Evolutionary conservation across 1,140 invertebrate genomes (phyloP).

Genomic region (Nasonia longicornis): DNA sequence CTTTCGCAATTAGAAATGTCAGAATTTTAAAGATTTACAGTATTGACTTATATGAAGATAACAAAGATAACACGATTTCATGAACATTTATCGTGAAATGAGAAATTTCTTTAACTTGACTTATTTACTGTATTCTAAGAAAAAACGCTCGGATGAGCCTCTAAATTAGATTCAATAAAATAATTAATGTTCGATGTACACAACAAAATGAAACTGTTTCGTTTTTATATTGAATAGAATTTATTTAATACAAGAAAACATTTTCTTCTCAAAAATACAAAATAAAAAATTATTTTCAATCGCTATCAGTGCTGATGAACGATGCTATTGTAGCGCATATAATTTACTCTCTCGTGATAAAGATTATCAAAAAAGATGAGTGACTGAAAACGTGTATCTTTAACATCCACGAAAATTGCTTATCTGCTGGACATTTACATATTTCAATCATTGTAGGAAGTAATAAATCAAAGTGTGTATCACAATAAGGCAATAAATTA

Average conservation of each 20-base stretch:
- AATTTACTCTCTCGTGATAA: background rate
- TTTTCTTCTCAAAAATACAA: background rate
- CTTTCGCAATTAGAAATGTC: too few relatives aligned
- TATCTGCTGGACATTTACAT: slow-evolving; percentile 12
- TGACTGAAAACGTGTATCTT: background rate
- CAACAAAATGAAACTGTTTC: too few relatives aligned
- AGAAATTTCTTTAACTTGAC: too few relatives aligned
- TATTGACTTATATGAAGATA: too few relatives aligned
- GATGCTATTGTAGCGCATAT: background rate
- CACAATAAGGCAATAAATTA: slow-evolving; percentile 22
- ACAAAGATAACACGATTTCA: too few relatives aligned
- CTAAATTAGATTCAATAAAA: too few relatives aligned
- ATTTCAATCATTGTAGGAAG: background rate
- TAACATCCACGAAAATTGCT: background rate
- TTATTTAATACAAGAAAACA: background rate
- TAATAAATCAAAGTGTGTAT: slow-evolving; percentile 20
- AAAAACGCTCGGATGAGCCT: too few relatives aligned
- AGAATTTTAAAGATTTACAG: too few relatives aligned
- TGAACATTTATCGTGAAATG: too few relatives aligned
- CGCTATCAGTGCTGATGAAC: background rate
- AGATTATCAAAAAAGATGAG: slow-evolving; percentile 2
- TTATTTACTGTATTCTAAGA: too few relatives aligned
- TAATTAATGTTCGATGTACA: too few relatives aligned
- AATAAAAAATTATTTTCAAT: background rate
- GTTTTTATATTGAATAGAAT: background rate